Evolutionary conservation across 2,797 vertebrate genomes (phyloP).

Genomic region (Rhynchonycteris naso): DNA sequence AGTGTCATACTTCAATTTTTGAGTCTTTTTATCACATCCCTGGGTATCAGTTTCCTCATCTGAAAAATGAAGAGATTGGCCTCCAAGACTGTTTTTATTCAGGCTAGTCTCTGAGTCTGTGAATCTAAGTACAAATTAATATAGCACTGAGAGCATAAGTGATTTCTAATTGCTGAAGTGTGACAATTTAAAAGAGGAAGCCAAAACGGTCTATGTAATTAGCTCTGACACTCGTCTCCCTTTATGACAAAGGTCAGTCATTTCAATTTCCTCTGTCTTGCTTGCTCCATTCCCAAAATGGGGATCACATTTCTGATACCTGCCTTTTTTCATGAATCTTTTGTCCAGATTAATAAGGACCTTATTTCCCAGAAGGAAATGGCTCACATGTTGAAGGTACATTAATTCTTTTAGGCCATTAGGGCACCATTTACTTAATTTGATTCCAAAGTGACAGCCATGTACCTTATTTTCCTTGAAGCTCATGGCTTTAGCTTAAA

Average conservation of each 20-base stretch:
- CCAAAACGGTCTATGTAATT: slow-evolving; percentile 61
- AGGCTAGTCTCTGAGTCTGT: neutral
- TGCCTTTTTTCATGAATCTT: slow-evolving; percentile 54
- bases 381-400: neutral
- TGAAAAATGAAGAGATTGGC: slow-evolving; percentile 43
- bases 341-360: slow-evolving; percentile 61
- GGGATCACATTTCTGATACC: slow-evolving; percentile 45
- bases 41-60: slow-evolving; percentile 42
- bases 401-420: slow-evolving; percentile 65
- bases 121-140: slow-evolving; percentile 63
- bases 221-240: slow-evolving; percentile 67
- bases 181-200: slow-evolving; percentile 72
- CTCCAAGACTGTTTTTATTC: neutral
- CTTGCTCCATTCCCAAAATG: slow-evolving; percentile 42
- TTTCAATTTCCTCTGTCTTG: slow-evolving; percentile 70
- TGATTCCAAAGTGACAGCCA: slow-evolving; percentile 23
- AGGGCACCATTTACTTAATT: slow-evolving; percentile 67
- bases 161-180: slow-evolving; percentile 73
- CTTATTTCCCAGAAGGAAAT: slow-evolving; percentile 65
- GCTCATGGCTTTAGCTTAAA: neutral
- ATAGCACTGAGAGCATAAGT: slow-evolving; percentile 60
- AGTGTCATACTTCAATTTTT: neutral
- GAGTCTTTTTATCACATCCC: neutral
- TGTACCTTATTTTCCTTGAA: slow-evolving; percentile 32
- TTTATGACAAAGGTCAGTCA: slow-evolving; percentile 69